These are phyloP conservation scores for Chironomus tepperi DNA, from an alignment of 1,140 invertebrate genomes.

Conservation along the genomic window DNA sequence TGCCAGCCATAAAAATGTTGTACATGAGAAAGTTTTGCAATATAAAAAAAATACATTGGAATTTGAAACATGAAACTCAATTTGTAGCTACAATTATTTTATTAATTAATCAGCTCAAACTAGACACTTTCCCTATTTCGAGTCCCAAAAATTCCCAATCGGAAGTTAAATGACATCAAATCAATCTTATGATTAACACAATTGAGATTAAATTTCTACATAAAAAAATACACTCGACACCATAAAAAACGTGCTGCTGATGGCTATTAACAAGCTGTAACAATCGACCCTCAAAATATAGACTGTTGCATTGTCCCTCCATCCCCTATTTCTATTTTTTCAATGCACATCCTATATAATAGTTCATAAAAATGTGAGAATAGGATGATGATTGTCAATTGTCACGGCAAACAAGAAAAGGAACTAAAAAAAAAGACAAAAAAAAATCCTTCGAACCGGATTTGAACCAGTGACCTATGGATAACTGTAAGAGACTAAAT, in stretches of 20 bases:
- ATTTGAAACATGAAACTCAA: not conserved
- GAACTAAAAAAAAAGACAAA: not conserved
- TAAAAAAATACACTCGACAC: not conserved
- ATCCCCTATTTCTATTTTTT: not conserved
- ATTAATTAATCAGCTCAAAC: not conserved
- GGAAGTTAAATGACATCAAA: not conserved
- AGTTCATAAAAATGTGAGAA: too few relatives aligned
- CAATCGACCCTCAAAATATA: not conserved
- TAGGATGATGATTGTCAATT: too few relatives aligned
- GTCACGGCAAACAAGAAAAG: too few relatives aligned
- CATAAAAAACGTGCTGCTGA: not conserved
- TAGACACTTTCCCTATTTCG: not conserved
- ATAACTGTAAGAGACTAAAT: constrained; percentile 38
- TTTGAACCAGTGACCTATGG: constrained; percentile 61
- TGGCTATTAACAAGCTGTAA: constrained; percentile 7
- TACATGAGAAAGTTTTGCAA: too few relatives aligned
- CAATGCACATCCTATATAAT: too few relatives aligned
- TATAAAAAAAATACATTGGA: too few relatives aligned
- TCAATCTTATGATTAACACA: not conserved
- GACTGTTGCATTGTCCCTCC: not conserved
- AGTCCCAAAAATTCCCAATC: not conserved
- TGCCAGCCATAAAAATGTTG: too few relatives aligned
- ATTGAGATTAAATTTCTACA: constrained; percentile 14
- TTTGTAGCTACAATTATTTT: not conserved
- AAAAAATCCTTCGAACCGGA: constrained; percentile 52